These are phyloP conservation scores for Cuculus canorus DNA, from an alignment of 2,797 vertebrate genomes.

Conservation along the genomic window DNA sequence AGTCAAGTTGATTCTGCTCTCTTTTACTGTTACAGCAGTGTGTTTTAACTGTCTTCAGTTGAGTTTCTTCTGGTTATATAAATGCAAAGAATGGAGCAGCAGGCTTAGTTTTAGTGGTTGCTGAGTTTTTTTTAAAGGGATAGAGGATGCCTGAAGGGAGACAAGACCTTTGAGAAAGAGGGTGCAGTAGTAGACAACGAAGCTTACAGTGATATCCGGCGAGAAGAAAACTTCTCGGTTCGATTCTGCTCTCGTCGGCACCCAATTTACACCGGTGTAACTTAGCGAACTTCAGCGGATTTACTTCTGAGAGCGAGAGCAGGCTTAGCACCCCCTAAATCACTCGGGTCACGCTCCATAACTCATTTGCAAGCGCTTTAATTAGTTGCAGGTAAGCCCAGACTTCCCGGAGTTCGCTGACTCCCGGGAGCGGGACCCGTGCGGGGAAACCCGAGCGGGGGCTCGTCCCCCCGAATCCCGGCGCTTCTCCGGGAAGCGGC, in stretches of 20 bases:
- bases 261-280: background rate
- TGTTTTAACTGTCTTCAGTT: background rate
- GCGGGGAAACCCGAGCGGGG: background rate
- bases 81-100: background rate
- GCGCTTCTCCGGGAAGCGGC: background rate
- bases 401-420: conserved; percentile 5
- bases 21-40: background rate
- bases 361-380: conserved; percentile 47
- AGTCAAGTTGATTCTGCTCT: background rate
- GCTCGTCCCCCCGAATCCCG: background rate
- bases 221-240: background rate
- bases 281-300: background rate
- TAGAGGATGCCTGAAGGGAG: background rate
- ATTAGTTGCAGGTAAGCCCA: conserved; percentile 49
- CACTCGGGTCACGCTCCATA: background rate
- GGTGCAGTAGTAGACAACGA: background rate
- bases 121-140: background rate
- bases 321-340: background rate
- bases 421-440: background rate
- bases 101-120: background rate
- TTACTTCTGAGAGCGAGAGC: background rate
- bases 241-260: background rate
- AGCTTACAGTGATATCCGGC: background rate
- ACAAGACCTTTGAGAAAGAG: background rate
- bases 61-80: background rate